A percentile compares a stretch with the other conserved stretches of the same genome.
Evolutionary conservation across 1,140 invertebrate genomes (phyloP).

Genomic region (Drosophila saltans): DNA sequence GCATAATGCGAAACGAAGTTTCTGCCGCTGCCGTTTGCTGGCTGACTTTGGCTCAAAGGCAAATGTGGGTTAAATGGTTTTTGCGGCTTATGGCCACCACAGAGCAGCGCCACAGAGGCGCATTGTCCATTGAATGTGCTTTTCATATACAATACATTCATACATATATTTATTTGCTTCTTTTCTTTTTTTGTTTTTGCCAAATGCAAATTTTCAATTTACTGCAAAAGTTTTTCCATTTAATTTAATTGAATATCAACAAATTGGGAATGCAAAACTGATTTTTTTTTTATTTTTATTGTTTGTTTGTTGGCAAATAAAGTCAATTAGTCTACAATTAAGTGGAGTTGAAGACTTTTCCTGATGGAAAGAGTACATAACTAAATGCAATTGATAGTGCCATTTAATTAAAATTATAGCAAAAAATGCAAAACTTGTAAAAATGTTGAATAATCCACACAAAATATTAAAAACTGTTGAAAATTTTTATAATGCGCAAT

Average conservation of each 20-base stretch:
- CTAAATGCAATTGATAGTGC: slow-evolving; percentile 31
- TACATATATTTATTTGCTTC: background rate
- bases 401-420: background rate
- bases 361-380: background rate
- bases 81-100: slow-evolving; percentile 64
- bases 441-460: no score
- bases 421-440: background rate
- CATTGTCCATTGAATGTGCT: background rate
- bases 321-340: slow-evolving; percentile 72
- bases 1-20: slow-evolving; percentile 61
- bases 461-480: no score
- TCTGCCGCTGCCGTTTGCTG: slow-evolving; percentile 32
- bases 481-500: no score
- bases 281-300: slow-evolving; percentile 15
- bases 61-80: slow-evolving; percentile 80
- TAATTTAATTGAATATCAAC: slow-evolving; percentile 67
- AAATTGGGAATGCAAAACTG: slow-evolving; percentile 42
- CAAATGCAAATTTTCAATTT: slow-evolving; percentile 70
- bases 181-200: slow-evolving; percentile 25
- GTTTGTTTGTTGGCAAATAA: slow-evolving; percentile 26
- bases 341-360: slow-evolving; percentile 50
- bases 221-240: slow-evolving; percentile 64
- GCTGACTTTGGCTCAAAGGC: slow-evolving; percentile 31
- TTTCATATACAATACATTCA: background rate
- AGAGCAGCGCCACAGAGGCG: slow-evolving; percentile 35